A percentile compares a stretch with the other conserved stretches of the same genome.
phyloP scores from a whole-genome alignment of 1,140 invertebrate genomes.

The Neodiprion fabricii region DNA sequence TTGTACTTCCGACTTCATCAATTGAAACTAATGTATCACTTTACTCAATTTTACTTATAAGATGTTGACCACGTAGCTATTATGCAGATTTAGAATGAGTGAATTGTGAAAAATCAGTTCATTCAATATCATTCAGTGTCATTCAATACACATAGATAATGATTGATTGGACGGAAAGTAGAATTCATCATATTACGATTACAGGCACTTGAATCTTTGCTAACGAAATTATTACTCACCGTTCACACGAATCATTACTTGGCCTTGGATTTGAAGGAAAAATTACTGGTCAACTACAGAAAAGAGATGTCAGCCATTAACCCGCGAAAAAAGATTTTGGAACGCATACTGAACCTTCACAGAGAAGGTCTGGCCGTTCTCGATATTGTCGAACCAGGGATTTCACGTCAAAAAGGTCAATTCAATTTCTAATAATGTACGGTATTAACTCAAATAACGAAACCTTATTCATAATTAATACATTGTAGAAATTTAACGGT shows the following conservation, averaged over 20 bases:
- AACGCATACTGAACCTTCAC: constrained; percentile 71
- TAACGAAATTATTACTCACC: constrained; percentile 63
- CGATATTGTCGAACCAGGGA: constrained; percentile 74
- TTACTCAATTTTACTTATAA: too few relatives aligned
- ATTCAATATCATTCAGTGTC: too few relatives aligned
- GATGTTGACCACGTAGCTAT: too few relatives aligned
- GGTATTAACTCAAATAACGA: neutral
- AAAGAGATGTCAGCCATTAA: constrained; percentile 59
- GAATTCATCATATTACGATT: constrained; percentile 23
- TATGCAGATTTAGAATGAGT: too few relatives aligned
- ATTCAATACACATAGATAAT: too few relatives aligned
- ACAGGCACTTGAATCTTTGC: constrained; percentile 64
- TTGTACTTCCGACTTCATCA: too few relatives aligned
- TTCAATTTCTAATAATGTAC: constrained; percentile 10
- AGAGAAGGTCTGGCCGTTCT: constrained; percentile 70
- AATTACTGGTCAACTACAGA: constrained; percentile 66
- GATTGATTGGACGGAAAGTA: too few relatives aligned
- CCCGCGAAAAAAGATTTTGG: constrained; percentile 64
- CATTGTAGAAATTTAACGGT: too few relatives aligned
- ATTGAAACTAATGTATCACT: too few relatives aligned
- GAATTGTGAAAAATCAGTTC: too few relatives aligned
- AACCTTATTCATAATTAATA: neutral
- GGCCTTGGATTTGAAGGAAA: constrained; percentile 71
- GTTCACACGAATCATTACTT: constrained; percentile 72
- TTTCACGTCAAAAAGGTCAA: constrained; percentile 73